A percentile compares a stretch with the other conserved stretches of the same genome.
phyloP scores from a whole-genome alignment of 2,113 vertebrate species.

The Urocynchramus pylzowi region DNA sequence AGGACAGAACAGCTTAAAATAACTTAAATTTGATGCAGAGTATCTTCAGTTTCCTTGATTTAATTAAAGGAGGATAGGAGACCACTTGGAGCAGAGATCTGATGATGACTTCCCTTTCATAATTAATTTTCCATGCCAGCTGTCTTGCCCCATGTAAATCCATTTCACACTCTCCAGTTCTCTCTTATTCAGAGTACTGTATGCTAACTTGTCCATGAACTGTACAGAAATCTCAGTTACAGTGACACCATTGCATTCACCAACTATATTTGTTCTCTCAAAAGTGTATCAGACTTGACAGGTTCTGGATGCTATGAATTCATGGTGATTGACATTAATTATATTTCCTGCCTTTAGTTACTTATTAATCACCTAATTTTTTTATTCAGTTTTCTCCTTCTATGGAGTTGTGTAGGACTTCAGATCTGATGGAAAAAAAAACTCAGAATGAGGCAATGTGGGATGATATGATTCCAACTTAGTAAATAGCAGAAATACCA shows the following conservation, averaged over 20 bases:
- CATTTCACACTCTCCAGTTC: neutral
- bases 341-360: slow-evolving; percentile 27
- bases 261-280: neutral
- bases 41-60: neutral
- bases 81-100: neutral
- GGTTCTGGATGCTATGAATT: slow-evolving; percentile 30
- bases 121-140: neutral
- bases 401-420: slow-evolving; percentile 28
- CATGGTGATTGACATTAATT: slow-evolving; percentile 61
- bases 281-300: slow-evolving; percentile 29
- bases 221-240: neutral
- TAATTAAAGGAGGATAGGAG: neutral
- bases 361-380: slow-evolving; percentile 18
- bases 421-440: neutral
- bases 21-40: neutral
- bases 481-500: neutral
- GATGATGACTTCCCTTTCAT: neutral
- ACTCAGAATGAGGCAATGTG: neutral
- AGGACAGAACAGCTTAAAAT: neutral
- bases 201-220: neutral
- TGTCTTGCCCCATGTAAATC: neutral
- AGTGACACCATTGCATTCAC: neutral
- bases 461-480: neutral
- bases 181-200: neutral
- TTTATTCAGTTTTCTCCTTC: slow-evolving; percentile 3